Base-by-base conservation (phyloP, 2,113 vertebrate genomes). In the Carassius gibelio region DNA sequence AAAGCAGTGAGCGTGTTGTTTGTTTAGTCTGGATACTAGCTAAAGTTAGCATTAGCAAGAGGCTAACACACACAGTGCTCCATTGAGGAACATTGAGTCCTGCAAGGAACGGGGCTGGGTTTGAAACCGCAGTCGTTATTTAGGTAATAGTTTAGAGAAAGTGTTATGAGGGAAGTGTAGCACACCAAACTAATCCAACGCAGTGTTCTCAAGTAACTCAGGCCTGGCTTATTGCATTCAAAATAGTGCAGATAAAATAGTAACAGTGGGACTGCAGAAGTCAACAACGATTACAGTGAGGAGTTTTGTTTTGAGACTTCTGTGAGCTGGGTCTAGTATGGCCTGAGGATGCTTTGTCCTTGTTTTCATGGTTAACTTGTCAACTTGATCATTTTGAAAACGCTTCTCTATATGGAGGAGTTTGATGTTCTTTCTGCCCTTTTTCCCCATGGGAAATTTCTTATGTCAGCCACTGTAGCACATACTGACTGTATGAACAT, bases 371-470 rank as follows among this genome's bases (percentile, higher is more conserved):
- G 42, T 21, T 84, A 23, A n/a, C 79, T 26, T 26, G 26, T 26
- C 26, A 82, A n/a, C 19, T 69, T 17, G 34, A 69, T 80, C 15
- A 85, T 88, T 91, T 90, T 92, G 89, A 93, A 92, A 90, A 89
- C 90, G 91, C 88, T 88, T 90, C 87, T 81, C 87, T 86, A 87
- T 86, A 82, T 87, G 5, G 87, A 89, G 90, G 85, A 90, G 91
- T 92, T 26, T 88, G 82, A 84, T 87, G 89, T 91, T 89, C 85
- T 89, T 93, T 90, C 83, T 87, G 82, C 89, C 86, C 90, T 84
- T 87, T 93, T 94, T 93, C 93, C 92, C 93, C 85, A 92, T 94
- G 94, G 94, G 93, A 94, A 94, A 87, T 81, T 8, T 55, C 79
- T 90, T 89, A 88, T 88, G 89, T 92, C 84, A 87, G 90, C 87